Percentiles rank a stretch among this genome's conserved stretches.
phyloP scores from a whole-genome alignment of 2,797 vertebrate species.

The Cottoperca gobio region DNA sequence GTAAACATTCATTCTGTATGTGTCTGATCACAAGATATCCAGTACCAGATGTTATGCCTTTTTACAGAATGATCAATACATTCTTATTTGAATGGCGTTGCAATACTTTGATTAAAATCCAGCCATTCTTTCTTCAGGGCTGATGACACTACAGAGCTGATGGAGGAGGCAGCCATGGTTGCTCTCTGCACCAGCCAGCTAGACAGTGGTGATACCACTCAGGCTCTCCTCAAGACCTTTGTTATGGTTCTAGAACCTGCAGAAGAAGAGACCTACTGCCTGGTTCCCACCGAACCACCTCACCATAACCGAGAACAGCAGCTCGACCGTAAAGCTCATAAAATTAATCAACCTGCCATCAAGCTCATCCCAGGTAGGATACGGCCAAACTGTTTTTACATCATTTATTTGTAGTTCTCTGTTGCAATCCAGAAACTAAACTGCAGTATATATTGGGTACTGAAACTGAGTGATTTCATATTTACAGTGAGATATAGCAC shows the following conservation, averaged over 20 bases:
- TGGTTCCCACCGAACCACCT: conserved; percentile 17
- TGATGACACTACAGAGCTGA: conserved; percentile 79
- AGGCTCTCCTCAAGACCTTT: conserved; percentile 83
- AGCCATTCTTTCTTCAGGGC: conserved; percentile 59
- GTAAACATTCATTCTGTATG: background rate
- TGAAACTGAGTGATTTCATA: background rate
- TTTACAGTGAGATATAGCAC: background rate
- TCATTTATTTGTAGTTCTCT: background rate
- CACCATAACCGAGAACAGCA: conserved; percentile 10
- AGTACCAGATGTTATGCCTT: background rate
- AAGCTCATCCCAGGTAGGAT: conserved; percentile 36
- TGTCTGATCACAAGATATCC: background rate
- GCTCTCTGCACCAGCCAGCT: conserved; percentile 44
- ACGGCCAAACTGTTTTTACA: background rate
- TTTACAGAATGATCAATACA: no score
- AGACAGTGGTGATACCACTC: conserved; percentile 70
- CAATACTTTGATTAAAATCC: background rate
- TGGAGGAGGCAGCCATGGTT: conserved; percentile 70
- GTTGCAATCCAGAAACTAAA: background rate
- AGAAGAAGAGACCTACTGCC: conserved; percentile 54
- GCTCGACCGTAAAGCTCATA: background rate
- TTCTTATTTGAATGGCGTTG: background rate
- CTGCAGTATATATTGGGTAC: background rate
- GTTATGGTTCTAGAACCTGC: conserved; percentile 75
- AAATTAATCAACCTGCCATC: conserved; percentile 11